phyloP scores from a whole-genome alignment of 2,797 vertebrate genomes.

The Percopsis omiscomaycus region DNA sequence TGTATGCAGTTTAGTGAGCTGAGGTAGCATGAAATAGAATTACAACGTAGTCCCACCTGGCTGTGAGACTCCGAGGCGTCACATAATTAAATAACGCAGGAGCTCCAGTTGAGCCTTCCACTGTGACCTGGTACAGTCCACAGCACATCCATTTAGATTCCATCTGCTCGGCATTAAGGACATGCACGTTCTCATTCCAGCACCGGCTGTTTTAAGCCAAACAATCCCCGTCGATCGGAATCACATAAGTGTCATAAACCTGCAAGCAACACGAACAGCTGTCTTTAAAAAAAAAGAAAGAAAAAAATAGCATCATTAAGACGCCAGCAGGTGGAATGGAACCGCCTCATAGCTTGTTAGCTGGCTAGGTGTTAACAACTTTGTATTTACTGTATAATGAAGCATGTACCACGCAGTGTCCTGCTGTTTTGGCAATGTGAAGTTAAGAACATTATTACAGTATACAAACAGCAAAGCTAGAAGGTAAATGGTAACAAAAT shows the following conservation, averaged over 20 bases:
- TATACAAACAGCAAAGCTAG: too few relatives aligned
- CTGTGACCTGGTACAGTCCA: constrained; percentile 66
- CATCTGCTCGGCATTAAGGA: constrained; percentile 71
- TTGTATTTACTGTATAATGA: background rate
- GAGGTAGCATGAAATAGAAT: constrained; percentile 42
- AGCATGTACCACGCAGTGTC: too few relatives aligned
- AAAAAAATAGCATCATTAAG: background rate
- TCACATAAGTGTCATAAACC: constrained; percentile 57
- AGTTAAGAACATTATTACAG: too few relatives aligned
- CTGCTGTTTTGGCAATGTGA: too few relatives aligned
- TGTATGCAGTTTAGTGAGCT: constrained; percentile 23
- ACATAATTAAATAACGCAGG: constrained; percentile 68
- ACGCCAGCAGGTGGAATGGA: constrained; percentile 33
- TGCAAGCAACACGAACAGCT: constrained; percentile 56
- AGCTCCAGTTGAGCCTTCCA: constrained; percentile 65
- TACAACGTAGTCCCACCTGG: constrained; percentile 55
- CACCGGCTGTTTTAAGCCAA: constrained; percentile 60
- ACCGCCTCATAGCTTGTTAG: constrained; percentile 26
- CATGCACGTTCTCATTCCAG: constrained; percentile 61
- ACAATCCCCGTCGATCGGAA: constrained; percentile 63
- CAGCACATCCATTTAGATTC: constrained; percentile 68
- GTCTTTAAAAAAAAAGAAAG: constrained; percentile 34
- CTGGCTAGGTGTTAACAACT: constrained; percentile 13
- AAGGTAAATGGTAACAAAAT: background rate
- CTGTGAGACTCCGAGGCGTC: constrained; percentile 52